Percentiles rank a stretch among this genome's conserved stretches.
Conservation (phyloP, 1,140 invertebrate species). For the Varroa destructor region DNA sequence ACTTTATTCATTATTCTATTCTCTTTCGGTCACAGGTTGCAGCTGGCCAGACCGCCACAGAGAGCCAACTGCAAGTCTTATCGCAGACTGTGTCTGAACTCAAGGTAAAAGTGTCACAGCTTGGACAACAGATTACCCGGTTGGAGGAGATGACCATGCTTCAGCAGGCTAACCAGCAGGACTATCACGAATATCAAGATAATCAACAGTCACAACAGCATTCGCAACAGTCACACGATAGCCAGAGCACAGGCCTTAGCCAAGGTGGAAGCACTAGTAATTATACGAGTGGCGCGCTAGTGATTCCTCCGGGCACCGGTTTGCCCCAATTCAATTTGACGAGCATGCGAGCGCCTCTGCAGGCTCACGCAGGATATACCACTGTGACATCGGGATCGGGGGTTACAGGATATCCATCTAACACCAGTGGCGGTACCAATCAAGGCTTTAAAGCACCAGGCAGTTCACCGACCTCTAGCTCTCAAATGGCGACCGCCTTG, state of each 20-base stretch:
- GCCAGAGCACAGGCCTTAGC: too few species aligned
- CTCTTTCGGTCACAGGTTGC: not conserved
- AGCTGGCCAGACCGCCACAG: not conserved
- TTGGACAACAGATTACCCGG: constrained; percentile 7
- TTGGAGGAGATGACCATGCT: constrained; percentile 1
- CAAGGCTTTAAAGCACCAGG: too few species aligned
- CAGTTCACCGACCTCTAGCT: not conserved
- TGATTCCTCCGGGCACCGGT: constrained; percentile 24
- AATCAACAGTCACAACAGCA: not conserved
- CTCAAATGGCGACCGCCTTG: not conserved
- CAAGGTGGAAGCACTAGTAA: too few species aligned
- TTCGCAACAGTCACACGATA: too few species aligned
- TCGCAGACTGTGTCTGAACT: not conserved
- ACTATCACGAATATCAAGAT: constrained; percentile 13
- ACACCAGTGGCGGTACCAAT: too few species aligned
- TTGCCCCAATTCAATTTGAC: constrained; percentile 26
- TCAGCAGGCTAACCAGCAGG: not conserved
- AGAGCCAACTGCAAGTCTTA: not conserved
- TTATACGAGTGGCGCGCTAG: constrained; percentile 1
- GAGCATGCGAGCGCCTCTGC: not conserved
- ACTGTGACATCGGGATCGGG: not conserved
- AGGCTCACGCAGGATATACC: not conserved
- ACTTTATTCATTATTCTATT: too few species aligned
- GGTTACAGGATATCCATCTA: too few species aligned
- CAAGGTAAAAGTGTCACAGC: not conserved